A percentile compares a stretch with the other conserved stretches of the same genome.
phyloP scores from a whole-genome alignment of 2,888 invertebrate genomes.

The Drosophila prostipennis region DNA sequence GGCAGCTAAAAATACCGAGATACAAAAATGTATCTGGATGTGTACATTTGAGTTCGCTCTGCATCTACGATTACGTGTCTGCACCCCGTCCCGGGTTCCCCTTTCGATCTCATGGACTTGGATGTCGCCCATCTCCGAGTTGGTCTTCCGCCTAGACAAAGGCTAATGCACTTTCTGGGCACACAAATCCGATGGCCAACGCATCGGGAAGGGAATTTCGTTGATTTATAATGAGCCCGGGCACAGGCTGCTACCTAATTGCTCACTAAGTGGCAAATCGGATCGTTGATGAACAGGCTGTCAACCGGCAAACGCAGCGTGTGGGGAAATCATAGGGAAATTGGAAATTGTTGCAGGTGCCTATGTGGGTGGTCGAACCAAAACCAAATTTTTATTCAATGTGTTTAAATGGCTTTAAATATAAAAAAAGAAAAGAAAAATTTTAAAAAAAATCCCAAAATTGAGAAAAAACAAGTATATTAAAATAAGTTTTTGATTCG shows the following conservation, averaged over 20 bases:
- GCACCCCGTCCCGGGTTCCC: background rate
- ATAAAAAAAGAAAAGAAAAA: no score
- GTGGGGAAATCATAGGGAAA: background rate
- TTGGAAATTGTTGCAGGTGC: background rate
- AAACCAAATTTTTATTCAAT: background rate
- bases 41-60: slow-evolving; percentile 23
- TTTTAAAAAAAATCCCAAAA: no score
- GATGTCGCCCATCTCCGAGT: slow-evolving; percentile 61
- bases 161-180: slow-evolving; percentile 65
- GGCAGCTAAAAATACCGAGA: slow-evolving; percentile 63
- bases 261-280: slow-evolving; percentile 62
- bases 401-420: no score
- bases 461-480: no score
- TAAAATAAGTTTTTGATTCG: no score
- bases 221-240: slow-evolving; percentile 46
- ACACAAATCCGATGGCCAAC: slow-evolving; percentile 68
- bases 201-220: slow-evolving; percentile 59
- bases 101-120: slow-evolving; percentile 15
- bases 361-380: slow-evolving; percentile 13
- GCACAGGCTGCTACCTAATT: slow-evolving; percentile 55
- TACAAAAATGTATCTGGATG: slow-evolving; percentile 29
- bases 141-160: slow-evolving; percentile 67
- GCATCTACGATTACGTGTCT: slow-evolving; percentile 66
- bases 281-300: slow-evolving; percentile 28
- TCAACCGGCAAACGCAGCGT: slow-evolving; percentile 22